phyloP scores from a whole-genome alignment of 2,113 vertebrate genomes.

The Scomber japonicus region DNA sequence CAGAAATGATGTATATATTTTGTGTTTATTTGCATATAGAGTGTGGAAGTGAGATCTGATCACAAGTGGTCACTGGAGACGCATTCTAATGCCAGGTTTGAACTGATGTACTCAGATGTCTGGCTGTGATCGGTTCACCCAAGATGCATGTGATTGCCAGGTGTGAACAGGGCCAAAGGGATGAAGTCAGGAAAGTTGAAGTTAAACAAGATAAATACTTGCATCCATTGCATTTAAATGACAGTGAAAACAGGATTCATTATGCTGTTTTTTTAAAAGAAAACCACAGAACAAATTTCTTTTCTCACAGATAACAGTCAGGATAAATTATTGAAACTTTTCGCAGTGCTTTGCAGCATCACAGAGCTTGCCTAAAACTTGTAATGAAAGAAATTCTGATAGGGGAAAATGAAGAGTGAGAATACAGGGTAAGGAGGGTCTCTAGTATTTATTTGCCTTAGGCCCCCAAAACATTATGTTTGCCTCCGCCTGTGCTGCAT shows the following conservation, averaged over 20 bases:
- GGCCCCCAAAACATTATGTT: constrained; percentile 42
- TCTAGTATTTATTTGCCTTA: constrained; percentile 10
- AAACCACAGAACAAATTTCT: not conserved
- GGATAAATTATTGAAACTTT: constrained; percentile 4
- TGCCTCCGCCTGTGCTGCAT: constrained; percentile 45
- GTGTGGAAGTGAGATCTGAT: too few relatives aligned
- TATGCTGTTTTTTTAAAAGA: constrained; percentile 12
- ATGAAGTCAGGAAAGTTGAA: constrained; percentile 1
- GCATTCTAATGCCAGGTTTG: too few relatives aligned
- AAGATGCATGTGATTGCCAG: too few relatives aligned
- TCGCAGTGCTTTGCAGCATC: not conserved
- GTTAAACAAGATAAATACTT: constrained; percentile 8
- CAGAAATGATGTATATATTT: too few relatives aligned
- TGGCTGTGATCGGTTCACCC: too few relatives aligned
- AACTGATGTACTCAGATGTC: too few relatives aligned
- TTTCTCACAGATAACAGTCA: constrained; percentile 6
- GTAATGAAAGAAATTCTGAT: constrained; percentile 19
- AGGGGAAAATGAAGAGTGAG: constrained; percentile 11
- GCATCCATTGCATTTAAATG: not conserved
- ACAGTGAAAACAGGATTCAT: not conserved
- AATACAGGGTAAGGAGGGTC: constrained; percentile 1
- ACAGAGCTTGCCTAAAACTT: not conserved
- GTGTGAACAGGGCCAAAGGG: too few relatives aligned
- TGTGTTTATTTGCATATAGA: too few relatives aligned
- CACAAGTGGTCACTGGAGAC: too few relatives aligned